These are phyloP conservation scores for Sebastes minor DNA, from an alignment of 2,797 vertebrate genomes.

Conservation along the genomic window DNA sequence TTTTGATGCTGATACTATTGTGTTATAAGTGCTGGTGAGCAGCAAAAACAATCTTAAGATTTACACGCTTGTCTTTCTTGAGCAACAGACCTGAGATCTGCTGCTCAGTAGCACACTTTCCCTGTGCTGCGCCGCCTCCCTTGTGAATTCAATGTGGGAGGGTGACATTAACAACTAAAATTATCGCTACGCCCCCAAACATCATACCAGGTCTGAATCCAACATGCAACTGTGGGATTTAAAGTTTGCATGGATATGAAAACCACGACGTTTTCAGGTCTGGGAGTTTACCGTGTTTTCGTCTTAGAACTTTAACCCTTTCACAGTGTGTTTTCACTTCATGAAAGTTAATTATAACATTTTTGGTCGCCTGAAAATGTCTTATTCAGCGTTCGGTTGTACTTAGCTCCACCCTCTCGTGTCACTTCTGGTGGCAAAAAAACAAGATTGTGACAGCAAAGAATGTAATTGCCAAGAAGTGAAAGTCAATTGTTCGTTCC, in stretches of 20 bases:
- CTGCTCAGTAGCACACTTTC: neutral
- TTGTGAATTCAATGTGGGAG: constrained; percentile 38
- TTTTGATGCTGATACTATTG: neutral
- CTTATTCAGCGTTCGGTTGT: too few species aligned
- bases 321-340: too few species aligned
- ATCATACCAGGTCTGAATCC: neutral
- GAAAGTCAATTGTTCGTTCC: too few species aligned
- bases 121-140: constrained; percentile 4
- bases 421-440: too few species aligned
- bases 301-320: too few species aligned
- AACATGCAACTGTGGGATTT: neutral
- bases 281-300: too few species aligned
- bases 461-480: too few species aligned
- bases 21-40: neutral
- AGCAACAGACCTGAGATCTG: constrained; percentile 1
- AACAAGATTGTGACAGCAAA: too few species aligned
- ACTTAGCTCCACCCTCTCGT: too few species aligned
- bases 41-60: neutral
- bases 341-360: too few species aligned
- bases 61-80: neutral
- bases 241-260: neutral
- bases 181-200: constrained; percentile 1
- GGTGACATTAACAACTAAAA: constrained; percentile 42
- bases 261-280: too few species aligned
- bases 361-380: too few species aligned